Evolutionary conservation across 2,888 invertebrate genomes (phyloP), one percentile per base, ranked within the genome.

Genomic region (Dicyrtomina minuta): DNA sequence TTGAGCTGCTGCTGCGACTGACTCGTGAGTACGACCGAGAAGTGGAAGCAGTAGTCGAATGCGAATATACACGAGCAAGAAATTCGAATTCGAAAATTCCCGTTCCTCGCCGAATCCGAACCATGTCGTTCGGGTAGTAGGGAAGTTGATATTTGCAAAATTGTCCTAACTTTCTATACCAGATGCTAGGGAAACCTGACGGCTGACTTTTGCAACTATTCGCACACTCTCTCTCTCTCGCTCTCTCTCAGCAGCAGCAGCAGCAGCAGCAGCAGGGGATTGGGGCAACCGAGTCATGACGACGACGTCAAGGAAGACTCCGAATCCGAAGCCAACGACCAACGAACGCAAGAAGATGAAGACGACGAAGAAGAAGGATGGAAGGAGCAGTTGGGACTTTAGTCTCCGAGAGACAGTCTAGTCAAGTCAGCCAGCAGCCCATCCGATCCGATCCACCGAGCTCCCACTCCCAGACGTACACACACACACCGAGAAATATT

Each of bases 151-250:
- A 41, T 61, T 46, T 61, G 61, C 61, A 20, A 61, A 55, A 61
- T 46, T 61, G 46, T 27, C 49, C 24, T 46, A 12, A 49, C 22
- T 22, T 24, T n/a, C 27, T 13, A 27, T 2, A 22, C 22, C 33
- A 6, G 55, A 39, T 55, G 26, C 43, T 20, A 59, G 66, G 66
- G 66, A 59, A 66, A 58, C 59, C 66, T 66, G 26, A 46, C 66
- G 66, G 66, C 5, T 22, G 20, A 58, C n/a, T n/a, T 44, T 66
- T 26, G 66, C 27, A 66, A 66, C 66, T 66, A 66, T 66, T 59
- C 39, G 20, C 66, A 49, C 59, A 49, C 26, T 12, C 8, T n/a
- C n/a, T n/a, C n/a, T n/a, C n/a, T n/a, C n/a, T n/a, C n/a, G 24
- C 33, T 58, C 33, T 26, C 39, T 3, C 24, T 15, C 26, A 10